Evolutionary conservation across 2,888 invertebrate species (phyloP).

Genomic region (Spilarctia lutea): DNA sequence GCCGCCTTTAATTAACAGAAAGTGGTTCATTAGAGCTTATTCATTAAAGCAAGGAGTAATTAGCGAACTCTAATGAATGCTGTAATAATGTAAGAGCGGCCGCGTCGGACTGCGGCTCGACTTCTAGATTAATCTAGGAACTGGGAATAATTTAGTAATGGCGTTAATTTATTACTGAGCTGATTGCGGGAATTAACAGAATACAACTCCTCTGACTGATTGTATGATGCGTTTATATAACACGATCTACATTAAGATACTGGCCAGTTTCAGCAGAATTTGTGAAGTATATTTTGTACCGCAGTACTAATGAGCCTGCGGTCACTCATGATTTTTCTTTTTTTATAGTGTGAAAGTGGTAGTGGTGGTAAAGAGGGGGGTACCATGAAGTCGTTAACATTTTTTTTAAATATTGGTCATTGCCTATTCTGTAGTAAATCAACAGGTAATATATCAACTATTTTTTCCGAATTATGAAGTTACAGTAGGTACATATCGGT

Average conservation of each 20-base stretch:
- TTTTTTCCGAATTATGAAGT: too few relatives aligned
- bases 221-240: constrained; percentile 15
- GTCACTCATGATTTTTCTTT: background rate
- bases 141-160: constrained; percentile 84
- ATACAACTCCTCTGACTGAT: constrained; percentile 47
- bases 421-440: too few relatives aligned
- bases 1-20: constrained; percentile 95
- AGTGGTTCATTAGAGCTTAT: constrained; percentile 96
- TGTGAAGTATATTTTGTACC: background rate
- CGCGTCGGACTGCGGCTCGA: constrained; percentile 84
- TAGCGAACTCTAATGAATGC: constrained; percentile 95
- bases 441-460: too few relatives aligned
- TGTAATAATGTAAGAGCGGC: constrained; percentile 91
- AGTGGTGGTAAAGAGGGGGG: too few relatives aligned
- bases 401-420: too few relatives aligned
- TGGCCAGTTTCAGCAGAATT: background rate
- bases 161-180: constrained; percentile 80
- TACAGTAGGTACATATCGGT: too few relatives aligned
- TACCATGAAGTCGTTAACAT: background rate
- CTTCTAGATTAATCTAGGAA: constrained; percentile 86
- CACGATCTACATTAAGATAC: background rate
- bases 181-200: constrained; percentile 78
- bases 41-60: constrained; percentile 96
- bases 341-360: too few relatives aligned
- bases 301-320: background rate